These are phyloP conservation scores for Hippoglossus hippoglossus DNA, from an alignment of 2,797 vertebrate genomes.

Conservation along the genomic window DNA sequence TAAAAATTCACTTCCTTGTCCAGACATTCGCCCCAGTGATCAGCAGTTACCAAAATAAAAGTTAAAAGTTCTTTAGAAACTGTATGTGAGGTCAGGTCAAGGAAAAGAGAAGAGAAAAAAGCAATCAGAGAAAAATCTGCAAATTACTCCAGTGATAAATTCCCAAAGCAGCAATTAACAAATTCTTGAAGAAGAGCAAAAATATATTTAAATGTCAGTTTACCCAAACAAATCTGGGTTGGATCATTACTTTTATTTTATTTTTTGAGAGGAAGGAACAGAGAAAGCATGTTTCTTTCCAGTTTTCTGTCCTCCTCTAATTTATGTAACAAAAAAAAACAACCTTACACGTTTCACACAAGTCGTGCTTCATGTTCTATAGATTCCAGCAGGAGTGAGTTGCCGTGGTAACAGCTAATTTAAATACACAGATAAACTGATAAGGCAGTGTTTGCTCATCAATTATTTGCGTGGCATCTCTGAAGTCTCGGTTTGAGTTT, in stretches of 20 bases:
- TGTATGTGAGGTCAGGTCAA: slow-evolving; percentile 9
- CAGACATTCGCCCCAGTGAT: background rate
- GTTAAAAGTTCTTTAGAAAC: slow-evolving; percentile 20
- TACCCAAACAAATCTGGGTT: background rate
- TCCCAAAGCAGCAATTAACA: background rate
- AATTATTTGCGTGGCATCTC: slow-evolving; percentile 74
- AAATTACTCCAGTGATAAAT: background rate
- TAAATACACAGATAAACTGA: slow-evolving; percentile 66
- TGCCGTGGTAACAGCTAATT: slow-evolving; percentile 57
- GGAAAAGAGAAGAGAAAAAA: background rate
- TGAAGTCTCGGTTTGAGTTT: slow-evolving; percentile 64
- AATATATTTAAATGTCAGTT: slow-evolving; percentile 1
- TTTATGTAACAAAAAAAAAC: no score
- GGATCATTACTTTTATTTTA: background rate
- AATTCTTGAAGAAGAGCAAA: background rate
- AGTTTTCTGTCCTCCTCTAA: background rate
- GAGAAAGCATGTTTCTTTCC: background rate
- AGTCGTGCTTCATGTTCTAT: slow-evolving; percentile 32
- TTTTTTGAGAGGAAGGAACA: background rate
- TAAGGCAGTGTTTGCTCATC: slow-evolving; percentile 67
- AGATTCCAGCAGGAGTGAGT: slow-evolving; percentile 34
- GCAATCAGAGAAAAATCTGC: background rate
- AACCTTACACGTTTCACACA: no score
- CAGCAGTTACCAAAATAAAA: background rate
- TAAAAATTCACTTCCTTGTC: background rate